Evolutionary conservation across 2,888 invertebrate species (phyloP).

Genomic region (Serrognathus titanus): DNA sequence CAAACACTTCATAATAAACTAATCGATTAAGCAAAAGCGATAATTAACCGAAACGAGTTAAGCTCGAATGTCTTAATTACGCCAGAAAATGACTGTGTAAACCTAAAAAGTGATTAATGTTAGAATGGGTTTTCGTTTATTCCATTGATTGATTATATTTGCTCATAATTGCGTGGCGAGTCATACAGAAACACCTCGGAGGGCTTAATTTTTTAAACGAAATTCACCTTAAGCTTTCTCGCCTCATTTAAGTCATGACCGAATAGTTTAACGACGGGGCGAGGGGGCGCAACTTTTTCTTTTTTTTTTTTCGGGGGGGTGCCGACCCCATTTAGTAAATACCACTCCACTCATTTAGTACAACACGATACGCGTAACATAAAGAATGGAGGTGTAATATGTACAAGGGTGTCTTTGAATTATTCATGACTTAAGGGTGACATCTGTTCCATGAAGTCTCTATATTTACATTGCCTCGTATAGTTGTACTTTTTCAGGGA

Average conservation of each 20-base stretch:
- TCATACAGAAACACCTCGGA: conserved; percentile 5
- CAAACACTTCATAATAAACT: not conserved
- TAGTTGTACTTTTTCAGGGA: conserved; percentile 26
- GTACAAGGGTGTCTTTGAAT: conserved; percentile 30
- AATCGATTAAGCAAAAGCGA: not conserved
- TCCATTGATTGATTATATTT: too few relatives aligned
- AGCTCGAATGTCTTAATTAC: too few relatives aligned
- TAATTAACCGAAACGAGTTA: not conserved
- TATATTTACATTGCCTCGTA: conserved; percentile 26
- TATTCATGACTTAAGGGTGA: conserved; percentile 32
- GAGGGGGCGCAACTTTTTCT: conserved; percentile 10
- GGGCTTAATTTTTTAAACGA: too few relatives aligned
- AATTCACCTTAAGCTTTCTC: conserved; percentile 12
- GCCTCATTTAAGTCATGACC: conserved; percentile 33
- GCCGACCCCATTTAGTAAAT: conserved; percentile 27
- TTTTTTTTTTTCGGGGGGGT: conserved; percentile 8
- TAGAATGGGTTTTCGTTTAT: conserved; percentile 1
- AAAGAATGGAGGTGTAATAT: conserved; percentile 33
- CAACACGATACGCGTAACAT: conserved; percentile 33
- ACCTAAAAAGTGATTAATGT: conserved; percentile 4
- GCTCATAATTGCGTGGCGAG: not conserved
- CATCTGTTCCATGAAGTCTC: conserved; percentile 30
- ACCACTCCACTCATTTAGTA: conserved; percentile 31
- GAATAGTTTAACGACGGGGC: conserved; percentile 30
- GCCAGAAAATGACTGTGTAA: too few relatives aligned